Evolutionary conservation across 2,113 vertebrate species (phyloP).

Genomic region (Leptocoma aspasia): DNA sequence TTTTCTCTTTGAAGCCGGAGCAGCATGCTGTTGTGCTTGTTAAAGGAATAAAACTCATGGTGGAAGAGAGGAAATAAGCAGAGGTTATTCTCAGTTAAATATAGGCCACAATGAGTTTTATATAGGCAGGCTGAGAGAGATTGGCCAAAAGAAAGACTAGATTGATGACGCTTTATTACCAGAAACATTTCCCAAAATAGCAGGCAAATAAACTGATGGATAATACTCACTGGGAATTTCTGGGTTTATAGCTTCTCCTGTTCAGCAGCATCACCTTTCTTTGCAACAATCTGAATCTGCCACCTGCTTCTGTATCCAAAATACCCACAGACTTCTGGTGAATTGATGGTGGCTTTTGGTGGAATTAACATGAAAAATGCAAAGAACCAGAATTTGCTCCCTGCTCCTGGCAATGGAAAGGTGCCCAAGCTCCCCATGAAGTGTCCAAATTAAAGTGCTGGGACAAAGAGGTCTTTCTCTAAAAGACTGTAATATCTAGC

Average conservation of each 20-base stretch:
- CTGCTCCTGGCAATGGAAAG: background rate
- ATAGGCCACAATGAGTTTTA: slow-evolving; percentile 9
- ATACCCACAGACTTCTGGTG: background rate
- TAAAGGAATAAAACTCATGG: slow-evolving; percentile 77
- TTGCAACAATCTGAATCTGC: background rate
- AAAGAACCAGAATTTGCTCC: background rate
- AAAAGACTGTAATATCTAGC: background rate
- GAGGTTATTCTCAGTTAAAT: slow-evolving; percentile 64
- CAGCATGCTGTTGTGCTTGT: slow-evolving; percentile 80
- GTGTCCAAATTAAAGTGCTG: background rate
- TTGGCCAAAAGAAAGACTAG: slow-evolving; percentile 46
- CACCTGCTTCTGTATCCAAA: background rate
- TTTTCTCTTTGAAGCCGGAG: slow-evolving; percentile 80
- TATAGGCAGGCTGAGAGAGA: slow-evolving; percentile 36
- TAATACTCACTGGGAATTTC: background rate
- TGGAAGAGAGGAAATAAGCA: slow-evolving; percentile 61
- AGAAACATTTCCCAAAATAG: slow-evolving; percentile 7
- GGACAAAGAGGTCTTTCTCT: background rate
- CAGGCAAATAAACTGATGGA: slow-evolving; percentile 42
- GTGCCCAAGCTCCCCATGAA: background rate
- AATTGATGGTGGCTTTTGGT: background rate
- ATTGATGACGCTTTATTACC: slow-evolving; percentile 29
- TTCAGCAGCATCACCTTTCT: background rate
- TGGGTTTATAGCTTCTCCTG: background rate
- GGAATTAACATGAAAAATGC: background rate